phyloP scores from a whole-genome alignment of 2,888 invertebrate species.

The Dryocosmus kuriphilus region DNA sequence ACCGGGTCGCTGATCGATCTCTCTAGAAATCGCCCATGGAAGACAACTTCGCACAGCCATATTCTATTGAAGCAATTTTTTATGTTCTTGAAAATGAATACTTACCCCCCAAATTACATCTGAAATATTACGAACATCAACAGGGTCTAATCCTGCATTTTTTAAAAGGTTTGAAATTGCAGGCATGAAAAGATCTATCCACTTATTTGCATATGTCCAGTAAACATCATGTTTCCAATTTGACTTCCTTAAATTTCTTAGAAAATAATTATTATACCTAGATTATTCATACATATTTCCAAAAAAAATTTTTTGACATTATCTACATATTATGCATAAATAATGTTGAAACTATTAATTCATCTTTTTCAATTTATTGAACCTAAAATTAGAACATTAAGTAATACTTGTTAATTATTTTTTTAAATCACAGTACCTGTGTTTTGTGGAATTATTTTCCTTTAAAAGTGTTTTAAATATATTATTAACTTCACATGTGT shows the following conservation, averaged over 20 bases:
- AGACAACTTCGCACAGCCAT: too few relatives aligned
- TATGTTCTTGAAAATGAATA: neutral
- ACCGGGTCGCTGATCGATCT: too few relatives aligned
- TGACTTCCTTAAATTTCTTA: neutral
- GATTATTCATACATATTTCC: neutral
- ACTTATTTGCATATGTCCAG: conserved; percentile 25
- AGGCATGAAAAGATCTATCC: conserved; percentile 16
- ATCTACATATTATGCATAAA: neutral
- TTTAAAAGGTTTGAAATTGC: neutral
- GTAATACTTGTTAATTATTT: neutral
- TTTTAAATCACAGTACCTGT: neutral
- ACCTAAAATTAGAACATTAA: too few relatives aligned
- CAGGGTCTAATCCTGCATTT: conserved; percentile 9
- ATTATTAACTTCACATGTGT: neutral
- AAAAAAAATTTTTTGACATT: neutral
- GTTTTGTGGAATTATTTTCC: neutral
- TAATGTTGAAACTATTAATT: too few relatives aligned
- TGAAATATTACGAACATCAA: neutral
- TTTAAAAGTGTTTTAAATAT: too few relatives aligned
- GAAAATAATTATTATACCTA: neutral
- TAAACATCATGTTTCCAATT: conserved; percentile 38
- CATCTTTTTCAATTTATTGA: too few relatives aligned
- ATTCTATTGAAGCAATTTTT: neutral
- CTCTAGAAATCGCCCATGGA: too few relatives aligned
- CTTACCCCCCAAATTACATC: conserved; percentile 13